Base-by-base conservation (phyloP, 2,113 vertebrate genomes). In the Cromileptes altivelis region DNA sequence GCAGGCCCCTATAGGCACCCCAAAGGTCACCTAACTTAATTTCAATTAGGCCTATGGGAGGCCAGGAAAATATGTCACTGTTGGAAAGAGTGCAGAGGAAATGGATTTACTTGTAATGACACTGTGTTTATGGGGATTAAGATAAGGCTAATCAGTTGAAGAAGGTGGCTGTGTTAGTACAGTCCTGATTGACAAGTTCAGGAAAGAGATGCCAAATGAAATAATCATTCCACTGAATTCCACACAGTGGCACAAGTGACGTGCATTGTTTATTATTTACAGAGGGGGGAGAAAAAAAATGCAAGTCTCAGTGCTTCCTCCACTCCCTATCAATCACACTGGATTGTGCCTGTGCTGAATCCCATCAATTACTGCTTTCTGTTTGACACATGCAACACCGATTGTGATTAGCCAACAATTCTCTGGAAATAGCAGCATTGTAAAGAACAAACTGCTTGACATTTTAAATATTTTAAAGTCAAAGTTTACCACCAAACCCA, bases 11-110 rank as follows among this genome's bases (percentile, higher is more conserved):
- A 61, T 70, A 82, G 89, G 73, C 81, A 84, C 73, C 82, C 85
- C 86, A 95, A 95, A 95, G 94, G 94, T 95, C 93, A 93, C 80
- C 84, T 82, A 86, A 89, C 93, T 93, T 94, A 77, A 92, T 95
- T 94, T 94, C 92, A 94, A 93, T 95, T 93, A 92, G 87, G 81
- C 85, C 73, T 56, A 55, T 25, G 79, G 78, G 82, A 88, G 75
- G 71, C 33, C 87, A 81, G 82, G 81, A 88, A 86, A 86, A 89
- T 88, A 85, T 81, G 72, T 93, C 81, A 47, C 63, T 68, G 70
- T 47, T 62, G 56, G 40, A 67, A 56, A 81, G 71, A 68, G 71
- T 84, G 70, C 49, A 37, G 58, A 70, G 47, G 67, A 77, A 87
- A 90, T 70, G 14, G 84, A 86, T 91, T 89, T 75, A 75, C 71